Evolutionary conservation across 2,888 invertebrate genomes (phyloP).

Genomic region (Lycophotia porphyrea): DNA sequence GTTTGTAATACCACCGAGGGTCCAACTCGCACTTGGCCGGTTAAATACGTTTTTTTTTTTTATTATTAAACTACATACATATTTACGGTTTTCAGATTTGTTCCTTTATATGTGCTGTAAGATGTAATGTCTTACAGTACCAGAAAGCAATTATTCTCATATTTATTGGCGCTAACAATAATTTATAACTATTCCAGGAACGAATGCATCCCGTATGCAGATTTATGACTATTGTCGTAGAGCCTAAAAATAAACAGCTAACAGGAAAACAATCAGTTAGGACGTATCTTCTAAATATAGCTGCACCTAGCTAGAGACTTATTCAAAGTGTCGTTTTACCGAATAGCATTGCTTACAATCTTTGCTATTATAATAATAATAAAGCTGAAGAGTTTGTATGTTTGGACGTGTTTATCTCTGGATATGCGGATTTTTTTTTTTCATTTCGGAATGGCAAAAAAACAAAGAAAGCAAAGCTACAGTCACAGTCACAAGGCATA

Average conservation of each 20-base stretch:
- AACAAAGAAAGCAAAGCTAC: too few relatives aligned
- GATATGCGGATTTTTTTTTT: too few relatives aligned
- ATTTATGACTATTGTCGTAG: conserved; percentile 29
- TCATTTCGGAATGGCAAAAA: too few relatives aligned
- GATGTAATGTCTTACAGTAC: too few relatives aligned
- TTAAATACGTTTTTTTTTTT: too few relatives aligned
- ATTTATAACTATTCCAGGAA: conserved; percentile 23
- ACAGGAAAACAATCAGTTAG: conserved; percentile 30
- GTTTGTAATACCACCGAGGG: too few relatives aligned
- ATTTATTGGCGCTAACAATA: not conserved
- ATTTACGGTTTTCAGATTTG: too few relatives aligned
- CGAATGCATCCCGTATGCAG: conserved; percentile 27
- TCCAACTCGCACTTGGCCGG: too few relatives aligned
- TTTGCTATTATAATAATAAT: not conserved
- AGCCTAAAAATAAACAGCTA: conserved; percentile 35
- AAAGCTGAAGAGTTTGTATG: not conserved
- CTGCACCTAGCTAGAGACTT: conserved; percentile 1
- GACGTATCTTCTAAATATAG: conserved; percentile 30
- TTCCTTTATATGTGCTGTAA: too few relatives aligned
- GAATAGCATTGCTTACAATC: conserved; percentile 28
- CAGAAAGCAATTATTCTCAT: conserved; percentile 17
- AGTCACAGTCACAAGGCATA: too few relatives aligned
- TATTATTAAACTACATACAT: too few relatives aligned
- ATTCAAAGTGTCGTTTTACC: conserved; percentile 4
- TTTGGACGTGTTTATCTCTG: not conserved